A percentile compares a stretch with the other conserved stretches of the same genome.
Conservation (phyloP, 2,888 invertebrate genomes). For the Dryobotodes eremita region DNA sequence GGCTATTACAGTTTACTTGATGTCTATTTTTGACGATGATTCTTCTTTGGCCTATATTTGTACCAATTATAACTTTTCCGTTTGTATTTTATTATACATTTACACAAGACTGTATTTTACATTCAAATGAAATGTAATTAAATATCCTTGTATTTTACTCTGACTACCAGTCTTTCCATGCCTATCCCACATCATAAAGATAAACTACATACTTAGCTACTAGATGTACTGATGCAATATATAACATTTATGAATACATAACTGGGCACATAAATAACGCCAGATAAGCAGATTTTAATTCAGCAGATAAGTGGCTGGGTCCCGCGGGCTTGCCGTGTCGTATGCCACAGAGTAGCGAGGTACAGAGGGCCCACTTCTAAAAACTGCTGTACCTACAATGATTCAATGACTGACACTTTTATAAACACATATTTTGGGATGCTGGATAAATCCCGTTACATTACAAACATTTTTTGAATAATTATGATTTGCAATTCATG, state of each 20-base stretch:
- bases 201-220: constrained; percentile 47
- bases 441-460: neutral
- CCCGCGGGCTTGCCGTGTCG: constrained; percentile 49
- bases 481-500: neutral
- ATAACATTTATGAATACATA: constrained; percentile 66
- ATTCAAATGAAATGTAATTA: neutral
- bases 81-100: neutral
- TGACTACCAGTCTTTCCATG: constrained; percentile 25
- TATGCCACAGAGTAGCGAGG: constrained; percentile 1
- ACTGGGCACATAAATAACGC: constrained; percentile 65
- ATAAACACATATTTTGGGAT: neutral
- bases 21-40: constrained; percentile 11
- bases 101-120: neutral
- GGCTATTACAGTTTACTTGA: neutral
- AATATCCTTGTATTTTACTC: neutral
- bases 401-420: neutral
- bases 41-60: neutral
- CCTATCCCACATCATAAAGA: constrained; percentile 44
- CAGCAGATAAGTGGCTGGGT: constrained; percentile 65
- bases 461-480: neutral
- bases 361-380: constrained; percentile 35
- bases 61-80: neutral
- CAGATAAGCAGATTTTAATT: constrained; percentile 70
- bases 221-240: constrained; percentile 52
- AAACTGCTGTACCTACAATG: too few species aligned